phyloP scores from a whole-genome alignment of 2,888 invertebrate species.

The Apoda limacodes region DNA sequence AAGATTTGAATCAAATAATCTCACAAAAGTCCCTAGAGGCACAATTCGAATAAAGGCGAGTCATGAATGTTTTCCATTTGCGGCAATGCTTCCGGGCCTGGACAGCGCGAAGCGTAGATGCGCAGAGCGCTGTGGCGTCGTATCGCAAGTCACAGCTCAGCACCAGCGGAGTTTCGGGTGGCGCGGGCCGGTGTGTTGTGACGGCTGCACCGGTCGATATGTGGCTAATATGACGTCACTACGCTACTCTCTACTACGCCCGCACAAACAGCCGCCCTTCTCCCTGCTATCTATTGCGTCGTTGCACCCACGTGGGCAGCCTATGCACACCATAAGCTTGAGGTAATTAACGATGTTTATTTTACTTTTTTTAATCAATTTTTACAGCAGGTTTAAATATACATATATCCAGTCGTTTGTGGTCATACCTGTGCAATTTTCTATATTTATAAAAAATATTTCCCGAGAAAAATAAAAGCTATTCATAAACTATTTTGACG shows the following conservation, averaged over 20 bases:
- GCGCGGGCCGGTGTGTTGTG: slow-evolving; percentile 50
- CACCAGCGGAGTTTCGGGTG: slow-evolving; percentile 6
- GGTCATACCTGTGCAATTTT: no score
- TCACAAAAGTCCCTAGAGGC: slow-evolving; percentile 2
- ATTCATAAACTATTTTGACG: no score
- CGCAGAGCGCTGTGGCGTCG: slow-evolving; percentile 25
- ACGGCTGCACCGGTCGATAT: slow-evolving; percentile 58
- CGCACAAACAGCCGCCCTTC: slow-evolving; percentile 25
- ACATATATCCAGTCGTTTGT: no score
- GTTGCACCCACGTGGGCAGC: slow-evolving; percentile 62
- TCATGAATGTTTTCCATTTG: slow-evolving; percentile 49
- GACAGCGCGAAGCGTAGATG: slow-evolving; percentile 58
- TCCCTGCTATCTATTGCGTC: slow-evolving; percentile 60
- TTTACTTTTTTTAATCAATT: no score
- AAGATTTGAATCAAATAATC: no score
- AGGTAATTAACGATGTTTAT: no score
- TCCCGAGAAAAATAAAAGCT: no score
- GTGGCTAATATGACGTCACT: slow-evolving; percentile 62
- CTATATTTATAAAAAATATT: no score
- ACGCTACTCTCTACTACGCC: slow-evolving; percentile 48
- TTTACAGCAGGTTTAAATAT: no score
- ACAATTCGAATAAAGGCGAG: slow-evolving; percentile 33
- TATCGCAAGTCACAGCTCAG: slow-evolving; percentile 19
- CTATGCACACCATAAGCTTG: no score
- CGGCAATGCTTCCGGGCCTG: slow-evolving; percentile 45